Conservation (phyloP, 1,140 invertebrate genomes). For the Megalonaias nervosa region DNA sequence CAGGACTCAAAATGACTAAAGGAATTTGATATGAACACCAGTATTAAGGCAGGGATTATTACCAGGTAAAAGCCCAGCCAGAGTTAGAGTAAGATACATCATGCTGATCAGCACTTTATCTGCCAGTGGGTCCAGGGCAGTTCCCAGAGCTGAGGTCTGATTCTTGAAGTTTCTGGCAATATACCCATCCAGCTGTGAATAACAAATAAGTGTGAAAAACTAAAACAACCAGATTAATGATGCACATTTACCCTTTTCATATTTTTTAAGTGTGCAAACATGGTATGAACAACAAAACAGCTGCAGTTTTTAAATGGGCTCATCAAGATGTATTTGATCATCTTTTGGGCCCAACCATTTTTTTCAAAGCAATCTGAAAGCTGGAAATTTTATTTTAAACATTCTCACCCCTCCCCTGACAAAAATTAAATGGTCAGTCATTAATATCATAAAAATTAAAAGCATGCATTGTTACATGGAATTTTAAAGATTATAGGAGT, state of each 20-base stretch:
- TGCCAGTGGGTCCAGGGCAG: conserved; percentile 97
- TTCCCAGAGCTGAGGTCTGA: conserved; percentile 93
- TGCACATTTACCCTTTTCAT: not conserved
- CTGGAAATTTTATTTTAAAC: no score
- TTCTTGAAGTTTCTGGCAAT: conserved; percentile 93
- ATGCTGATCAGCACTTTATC: conserved; percentile 95
- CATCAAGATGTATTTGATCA: no score
- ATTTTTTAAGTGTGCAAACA: not conserved
- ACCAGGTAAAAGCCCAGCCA: conserved; percentile 87
- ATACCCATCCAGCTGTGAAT: conserved; percentile 90
- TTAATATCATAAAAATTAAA: no score
- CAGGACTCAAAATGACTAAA: not conserved
- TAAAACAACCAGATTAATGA: not conserved
- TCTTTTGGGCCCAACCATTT: no score
- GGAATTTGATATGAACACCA: not conserved
- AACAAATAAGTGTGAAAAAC: not conserved
- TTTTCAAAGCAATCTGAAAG: no score
- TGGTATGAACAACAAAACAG: no score
- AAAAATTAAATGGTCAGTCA: no score
- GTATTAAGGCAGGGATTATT: conserved; percentile 21
- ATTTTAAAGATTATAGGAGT: no score
- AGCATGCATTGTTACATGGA: no score
- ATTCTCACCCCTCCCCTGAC: no score
- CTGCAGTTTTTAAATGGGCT: no score
- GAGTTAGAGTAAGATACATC: conserved; percentile 89